These are phyloP conservation scores for Rhinopomastus cyanomelas DNA, from an alignment of 2,113 vertebrate species.

Conservation along the genomic window DNA sequence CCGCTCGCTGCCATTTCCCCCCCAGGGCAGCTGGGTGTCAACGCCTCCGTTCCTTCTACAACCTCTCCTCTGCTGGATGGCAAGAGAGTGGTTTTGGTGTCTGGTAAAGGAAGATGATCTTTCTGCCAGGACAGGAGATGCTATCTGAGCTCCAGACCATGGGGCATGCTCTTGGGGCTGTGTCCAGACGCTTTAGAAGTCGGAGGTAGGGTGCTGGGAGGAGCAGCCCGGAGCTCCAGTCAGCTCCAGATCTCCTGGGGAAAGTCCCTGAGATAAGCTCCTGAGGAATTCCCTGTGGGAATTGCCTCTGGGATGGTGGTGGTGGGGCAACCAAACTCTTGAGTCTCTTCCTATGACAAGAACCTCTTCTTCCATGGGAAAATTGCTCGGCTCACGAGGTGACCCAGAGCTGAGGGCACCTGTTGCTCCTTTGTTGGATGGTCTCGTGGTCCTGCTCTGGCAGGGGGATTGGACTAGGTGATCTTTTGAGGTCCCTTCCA, in stretches of 20 bases:
- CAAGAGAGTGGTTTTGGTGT: slow-evolving; percentile 28
- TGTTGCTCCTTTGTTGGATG: not conserved
- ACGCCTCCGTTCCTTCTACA: not conserved
- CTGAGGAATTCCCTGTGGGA: slow-evolving; percentile 1
- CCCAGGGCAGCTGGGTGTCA: slow-evolving; percentile 39
- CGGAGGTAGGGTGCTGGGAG: not conserved
- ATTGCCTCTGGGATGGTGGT: not conserved
- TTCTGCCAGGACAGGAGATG: slow-evolving; percentile 29
- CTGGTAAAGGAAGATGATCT: not conserved
- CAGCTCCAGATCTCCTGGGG: not conserved
- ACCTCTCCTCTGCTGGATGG: slow-evolving; percentile 32
- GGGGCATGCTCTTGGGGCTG: not conserved
- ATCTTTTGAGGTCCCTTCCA: too few species aligned
- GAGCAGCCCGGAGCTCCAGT: too few species aligned
- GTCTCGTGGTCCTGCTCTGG: too few species aligned
- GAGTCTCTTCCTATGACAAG: not conserved
- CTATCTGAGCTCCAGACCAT: not conserved
- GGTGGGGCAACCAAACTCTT: rapidly evolving
- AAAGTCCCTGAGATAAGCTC: not conserved
- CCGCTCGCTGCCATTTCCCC: slow-evolving; percentile 14
- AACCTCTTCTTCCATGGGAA: not conserved
- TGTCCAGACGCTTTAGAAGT: slow-evolving; percentile 50
- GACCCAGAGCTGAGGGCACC: rapidly evolving
- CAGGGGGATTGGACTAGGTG: too few species aligned
- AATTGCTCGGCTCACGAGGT: not conserved